Conservation (phyloP, 1,140 invertebrate genomes). For the Helicoverpa zea region DNA sequence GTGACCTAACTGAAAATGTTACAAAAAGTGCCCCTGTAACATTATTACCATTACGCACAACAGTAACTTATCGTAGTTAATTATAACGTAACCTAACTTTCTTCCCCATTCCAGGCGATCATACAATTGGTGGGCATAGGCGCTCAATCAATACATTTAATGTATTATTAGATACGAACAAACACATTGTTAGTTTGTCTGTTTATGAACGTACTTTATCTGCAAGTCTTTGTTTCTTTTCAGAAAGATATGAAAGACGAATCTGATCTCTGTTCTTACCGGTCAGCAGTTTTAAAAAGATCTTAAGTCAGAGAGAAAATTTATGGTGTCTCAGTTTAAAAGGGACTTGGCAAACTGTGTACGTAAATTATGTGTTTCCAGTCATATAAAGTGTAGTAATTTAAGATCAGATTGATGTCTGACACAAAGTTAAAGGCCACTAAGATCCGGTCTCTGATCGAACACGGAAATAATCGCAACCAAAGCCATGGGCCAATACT, state of each 20-base stretch:
- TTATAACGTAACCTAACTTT: conserved; percentile 45
- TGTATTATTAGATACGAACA: background rate
- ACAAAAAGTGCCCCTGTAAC: conserved; percentile 20
- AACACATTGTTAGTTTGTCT: background rate
- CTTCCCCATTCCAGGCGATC: conserved; percentile 44
- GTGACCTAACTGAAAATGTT: background rate
- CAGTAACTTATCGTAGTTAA: background rate
- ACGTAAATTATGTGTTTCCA: too few relatives aligned
- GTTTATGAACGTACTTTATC: too few relatives aligned
- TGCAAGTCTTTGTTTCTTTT: too few relatives aligned
- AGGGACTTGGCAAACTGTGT: too few relatives aligned
- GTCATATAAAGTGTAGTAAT: background rate
- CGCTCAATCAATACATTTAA: conserved; percentile 13
- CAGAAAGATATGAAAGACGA: too few relatives aligned
- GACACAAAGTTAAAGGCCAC: too few relatives aligned
- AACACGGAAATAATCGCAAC: background rate
- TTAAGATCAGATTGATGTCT: background rate
- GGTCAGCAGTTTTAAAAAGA: too few relatives aligned
- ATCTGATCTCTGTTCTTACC: too few relatives aligned
- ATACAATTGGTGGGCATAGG: conserved; percentile 14
- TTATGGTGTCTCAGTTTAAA: too few relatives aligned
- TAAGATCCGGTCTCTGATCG: too few relatives aligned
- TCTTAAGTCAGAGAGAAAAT: too few relatives aligned
- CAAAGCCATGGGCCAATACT: conserved; percentile 48
- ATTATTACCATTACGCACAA: conserved; percentile 6